Evolutionary conservation across 2,113 vertebrate genomes (phyloP).

Genomic region (Balaeniceps rex): DNA sequence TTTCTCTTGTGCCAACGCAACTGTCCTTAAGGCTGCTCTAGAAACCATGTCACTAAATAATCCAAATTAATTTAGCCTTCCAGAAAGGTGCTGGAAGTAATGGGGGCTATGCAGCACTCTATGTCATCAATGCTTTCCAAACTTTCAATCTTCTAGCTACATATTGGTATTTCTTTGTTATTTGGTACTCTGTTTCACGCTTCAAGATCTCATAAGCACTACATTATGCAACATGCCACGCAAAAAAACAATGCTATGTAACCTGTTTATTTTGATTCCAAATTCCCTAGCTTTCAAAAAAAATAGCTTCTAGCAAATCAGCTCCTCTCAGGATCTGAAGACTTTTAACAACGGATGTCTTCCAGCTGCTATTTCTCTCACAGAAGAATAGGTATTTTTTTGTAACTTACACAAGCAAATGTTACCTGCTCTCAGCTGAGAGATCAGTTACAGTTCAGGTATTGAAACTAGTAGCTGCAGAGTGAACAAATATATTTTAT

Average conservation of each 20-base stretch:
- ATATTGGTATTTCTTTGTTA: neutral
- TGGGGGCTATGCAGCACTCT: neutral
- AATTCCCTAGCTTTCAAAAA: constrained; percentile 14
- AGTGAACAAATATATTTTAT: constrained; percentile 17
- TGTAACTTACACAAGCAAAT: neutral
- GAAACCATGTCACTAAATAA: neutral
- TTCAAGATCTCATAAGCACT: neutral
- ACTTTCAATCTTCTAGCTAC: neutral
- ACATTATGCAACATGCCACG: neutral
- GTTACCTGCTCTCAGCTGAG: neutral
- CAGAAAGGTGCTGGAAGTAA: neutral
- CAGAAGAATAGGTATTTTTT: neutral
- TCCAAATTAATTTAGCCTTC: neutral
- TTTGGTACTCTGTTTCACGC: neutral
- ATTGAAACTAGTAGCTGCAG: neutral
- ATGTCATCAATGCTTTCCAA: neutral
- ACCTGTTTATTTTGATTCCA: constrained; percentile 1
- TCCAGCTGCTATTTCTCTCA: neutral
- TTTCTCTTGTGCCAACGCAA: neutral
- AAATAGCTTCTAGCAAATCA: neutral
- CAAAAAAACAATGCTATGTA: neutral
- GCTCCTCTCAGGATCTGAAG: neutral
- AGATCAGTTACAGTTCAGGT: constrained; percentile 6
- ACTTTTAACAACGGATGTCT: neutral
- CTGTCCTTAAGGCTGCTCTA: neutral